Conservation (phyloP, 2,113 vertebrate species). For the Nothobranchius kuhntae region DNA sequence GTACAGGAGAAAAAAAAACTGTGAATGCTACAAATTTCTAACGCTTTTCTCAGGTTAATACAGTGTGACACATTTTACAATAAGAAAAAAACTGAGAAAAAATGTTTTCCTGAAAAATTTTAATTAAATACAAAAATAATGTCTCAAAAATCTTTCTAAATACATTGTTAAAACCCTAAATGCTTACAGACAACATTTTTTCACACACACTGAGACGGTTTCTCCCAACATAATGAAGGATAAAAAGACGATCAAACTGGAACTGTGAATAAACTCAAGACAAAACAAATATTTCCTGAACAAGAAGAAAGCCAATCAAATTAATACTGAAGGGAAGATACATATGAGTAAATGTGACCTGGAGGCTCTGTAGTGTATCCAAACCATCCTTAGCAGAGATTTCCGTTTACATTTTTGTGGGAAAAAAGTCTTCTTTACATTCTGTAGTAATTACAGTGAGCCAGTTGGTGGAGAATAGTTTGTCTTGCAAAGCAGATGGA, state of each 20-base stretch:
- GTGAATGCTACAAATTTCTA: no score
- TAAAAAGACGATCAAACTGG: slow-evolving; percentile 30
- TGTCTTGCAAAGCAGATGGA: slow-evolving; percentile 32
- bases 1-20: neutral
- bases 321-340: neutral
- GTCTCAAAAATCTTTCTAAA: no score
- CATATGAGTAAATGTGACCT: no score
- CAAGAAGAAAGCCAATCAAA: neutral
- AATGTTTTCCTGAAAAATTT: no score
- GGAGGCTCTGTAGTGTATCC: neutral
- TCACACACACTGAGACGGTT: slow-evolving; percentile 1
- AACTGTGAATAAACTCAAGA: slow-evolving; percentile 17
- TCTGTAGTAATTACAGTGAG: slow-evolving; percentile 2
- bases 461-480: slow-evolving; percentile 18
- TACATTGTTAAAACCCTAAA: neutral
- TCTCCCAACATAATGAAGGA: slow-evolving; percentile 10
- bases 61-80: no score
- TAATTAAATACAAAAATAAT: no score
- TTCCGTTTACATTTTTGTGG: neutral
- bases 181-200: neutral
- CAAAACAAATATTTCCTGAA: slow-evolving; percentile 13
- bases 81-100: no score
- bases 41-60: no score
- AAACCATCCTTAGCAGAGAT: no score
- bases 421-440: neutral